Evolutionary conservation across 1,140 invertebrate genomes (phyloP).

Genomic region (Vanessa tameamea): DNA sequence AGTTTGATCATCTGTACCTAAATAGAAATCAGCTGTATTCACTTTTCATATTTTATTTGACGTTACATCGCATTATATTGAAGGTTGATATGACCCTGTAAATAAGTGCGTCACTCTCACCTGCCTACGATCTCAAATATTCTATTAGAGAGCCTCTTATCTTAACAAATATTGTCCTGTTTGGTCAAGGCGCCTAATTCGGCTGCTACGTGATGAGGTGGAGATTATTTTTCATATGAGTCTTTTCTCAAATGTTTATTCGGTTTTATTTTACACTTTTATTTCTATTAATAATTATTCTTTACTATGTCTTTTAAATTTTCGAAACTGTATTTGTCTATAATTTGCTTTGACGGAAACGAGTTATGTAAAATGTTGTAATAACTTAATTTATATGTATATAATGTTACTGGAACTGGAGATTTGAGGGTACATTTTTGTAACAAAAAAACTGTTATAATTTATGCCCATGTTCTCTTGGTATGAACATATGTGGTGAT

Average conservation of each 20-base stretch:
- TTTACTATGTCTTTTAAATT: no score
- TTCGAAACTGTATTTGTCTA: no score
- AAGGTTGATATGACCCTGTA: conserved; percentile 20
- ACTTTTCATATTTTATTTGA: conserved; percentile 11
- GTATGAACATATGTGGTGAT: no score
- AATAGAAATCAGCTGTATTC: not conserved
- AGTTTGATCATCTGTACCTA: not conserved
- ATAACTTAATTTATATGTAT: no score
- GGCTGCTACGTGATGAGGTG: conserved; percentile 52
- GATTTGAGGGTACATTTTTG: no score
- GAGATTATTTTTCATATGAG: conserved; percentile 32
- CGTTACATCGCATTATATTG: conserved; percentile 19
- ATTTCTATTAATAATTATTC: not conserved
- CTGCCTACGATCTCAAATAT: conserved; percentile 44
- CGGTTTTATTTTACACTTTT: not conserved
- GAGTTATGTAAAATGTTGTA: no score
- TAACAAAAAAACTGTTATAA: no score
- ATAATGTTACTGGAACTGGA: no score
- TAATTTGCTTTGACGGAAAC: no score
- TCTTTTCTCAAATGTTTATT: not conserved
- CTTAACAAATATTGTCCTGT: conserved; percentile 63
- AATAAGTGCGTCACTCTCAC: conserved; percentile 47
- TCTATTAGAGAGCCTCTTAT: conserved; percentile 56
- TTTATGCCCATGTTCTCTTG: no score
- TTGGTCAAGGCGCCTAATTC: conserved; percentile 58